Conservation (phyloP, 30 jellyfish, hydroid and myxozoan genomes). For the Cassiopea andromeda region DNA sequence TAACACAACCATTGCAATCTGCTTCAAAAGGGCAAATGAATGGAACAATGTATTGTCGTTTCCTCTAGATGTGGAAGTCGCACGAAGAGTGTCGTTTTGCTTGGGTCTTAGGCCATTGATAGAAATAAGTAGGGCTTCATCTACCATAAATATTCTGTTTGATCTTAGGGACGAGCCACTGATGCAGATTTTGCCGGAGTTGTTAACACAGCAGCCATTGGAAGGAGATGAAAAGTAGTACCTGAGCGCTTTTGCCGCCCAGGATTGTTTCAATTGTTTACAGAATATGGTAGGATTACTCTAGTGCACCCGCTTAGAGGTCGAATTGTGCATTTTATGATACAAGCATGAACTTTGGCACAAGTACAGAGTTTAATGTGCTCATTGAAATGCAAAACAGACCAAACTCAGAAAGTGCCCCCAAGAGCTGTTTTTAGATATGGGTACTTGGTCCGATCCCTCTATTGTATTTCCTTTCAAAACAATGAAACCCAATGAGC, state of each 20-base stretch:
- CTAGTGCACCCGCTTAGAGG: too few species aligned
- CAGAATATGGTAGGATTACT: too few species aligned
- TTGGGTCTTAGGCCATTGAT: conserved; percentile 7
- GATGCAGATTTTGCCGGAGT: neutral
- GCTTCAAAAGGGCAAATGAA: conserved; percentile 37
- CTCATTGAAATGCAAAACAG: too few species aligned
- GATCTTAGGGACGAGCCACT: neutral
- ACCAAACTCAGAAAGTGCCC: too few species aligned
- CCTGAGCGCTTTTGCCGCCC: neutral
- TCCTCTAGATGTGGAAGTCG: conserved; percentile 9
- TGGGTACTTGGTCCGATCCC: too few species aligned
- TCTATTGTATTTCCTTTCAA: too few species aligned
- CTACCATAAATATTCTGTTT: neutral
- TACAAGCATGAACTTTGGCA: too few species aligned
- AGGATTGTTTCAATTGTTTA: too few species aligned
- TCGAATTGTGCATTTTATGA: too few species aligned
- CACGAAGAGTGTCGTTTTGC: conserved; percentile 32
- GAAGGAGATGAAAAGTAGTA: neutral
- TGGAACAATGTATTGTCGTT: conserved; percentile 13
- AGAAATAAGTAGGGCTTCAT: neutral
- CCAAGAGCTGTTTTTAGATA: too few species aligned
- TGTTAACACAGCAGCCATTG: neutral
- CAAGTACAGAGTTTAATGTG: too few species aligned
- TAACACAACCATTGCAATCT: conserved; percentile 17
- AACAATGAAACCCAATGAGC: too few species aligned